A percentile compares a stretch with the other conserved stretches of the same genome.
Conservation (phyloP, 2,888 invertebrate genomes). For the Aspidiotus rigidus region DNA sequence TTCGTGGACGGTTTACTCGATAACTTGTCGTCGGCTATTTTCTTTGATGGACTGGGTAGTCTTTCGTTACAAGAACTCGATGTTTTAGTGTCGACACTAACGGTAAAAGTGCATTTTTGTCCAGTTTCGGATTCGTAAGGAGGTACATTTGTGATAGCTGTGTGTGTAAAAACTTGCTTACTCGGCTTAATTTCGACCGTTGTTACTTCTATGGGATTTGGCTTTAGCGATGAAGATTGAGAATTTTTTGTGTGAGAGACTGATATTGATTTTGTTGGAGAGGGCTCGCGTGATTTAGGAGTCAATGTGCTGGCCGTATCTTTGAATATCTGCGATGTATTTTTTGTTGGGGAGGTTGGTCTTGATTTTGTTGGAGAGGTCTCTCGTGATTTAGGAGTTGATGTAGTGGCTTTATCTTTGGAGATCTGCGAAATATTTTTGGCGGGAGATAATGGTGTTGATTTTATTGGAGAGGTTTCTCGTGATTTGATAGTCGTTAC, state of each 20-base stretch:
- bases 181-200: conserved; percentile 20
- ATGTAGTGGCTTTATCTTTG: background rate
- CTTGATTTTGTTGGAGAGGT: background rate
- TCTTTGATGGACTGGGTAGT: conserved; percentile 1
- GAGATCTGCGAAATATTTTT: background rate
- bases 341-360: background rate
- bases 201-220: conserved; percentile 11
- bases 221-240: background rate
- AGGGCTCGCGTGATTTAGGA: background rate
- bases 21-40: background rate
- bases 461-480: background rate
- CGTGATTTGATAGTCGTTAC: background rate
- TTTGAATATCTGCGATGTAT: too few species aligned
- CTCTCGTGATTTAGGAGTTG: too few species aligned
- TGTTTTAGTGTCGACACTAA: background rate
- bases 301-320: background rate
- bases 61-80: background rate
- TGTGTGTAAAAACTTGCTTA: conserved; percentile 15
- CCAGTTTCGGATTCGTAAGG: background rate
- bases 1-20: background rate
- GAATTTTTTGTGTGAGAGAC: background rate
- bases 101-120: background rate
- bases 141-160: conserved; percentile 11
- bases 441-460: background rate
- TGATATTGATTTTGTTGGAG: background rate